Conservation (phyloP, 1,140 invertebrate species). For the Batillaria attramentaria region DNA sequence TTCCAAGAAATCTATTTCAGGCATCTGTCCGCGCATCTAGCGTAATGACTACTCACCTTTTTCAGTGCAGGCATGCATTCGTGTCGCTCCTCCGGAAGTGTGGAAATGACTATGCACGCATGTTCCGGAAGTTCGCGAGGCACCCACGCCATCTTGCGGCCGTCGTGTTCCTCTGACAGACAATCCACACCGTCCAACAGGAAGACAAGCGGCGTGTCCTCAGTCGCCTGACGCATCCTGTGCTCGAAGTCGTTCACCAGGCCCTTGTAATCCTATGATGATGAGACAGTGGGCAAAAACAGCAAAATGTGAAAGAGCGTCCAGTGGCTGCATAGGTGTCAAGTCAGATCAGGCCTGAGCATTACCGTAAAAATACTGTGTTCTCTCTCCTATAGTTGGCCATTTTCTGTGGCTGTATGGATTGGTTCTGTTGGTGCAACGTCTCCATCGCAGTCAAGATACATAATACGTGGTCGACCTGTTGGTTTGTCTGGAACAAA, state of each 20-base stretch:
- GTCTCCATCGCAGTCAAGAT: too few species aligned
- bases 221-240: constrained; percentile 43
- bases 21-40: too few species aligned
- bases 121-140: constrained; percentile 64
- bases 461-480: too few species aligned
- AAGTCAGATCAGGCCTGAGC: neutral
- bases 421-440: too few species aligned
- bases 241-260: constrained; percentile 60
- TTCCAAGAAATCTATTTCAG: too few species aligned
- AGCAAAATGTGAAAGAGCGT: too few species aligned
- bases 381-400: too few species aligned
- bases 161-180: constrained; percentile 64
- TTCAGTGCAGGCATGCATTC: constrained; percentile 55
- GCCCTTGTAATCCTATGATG: constrained; percentile 62
- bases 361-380: neutral
- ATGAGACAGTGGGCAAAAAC: too few species aligned
- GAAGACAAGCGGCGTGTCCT: constrained; percentile 59
- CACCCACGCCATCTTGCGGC: constrained; percentile 66
- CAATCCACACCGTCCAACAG: constrained; percentile 67
- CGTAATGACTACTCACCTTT: constrained; percentile 8
- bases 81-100: constrained; percentile 63
- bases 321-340: too few species aligned
- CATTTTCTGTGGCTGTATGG: too few species aligned
- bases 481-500: too few species aligned
- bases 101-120: constrained; percentile 78